phyloP scores from a whole-genome alignment of 2,888 invertebrate genomes.

The Acrobasis suavella region DNA sequence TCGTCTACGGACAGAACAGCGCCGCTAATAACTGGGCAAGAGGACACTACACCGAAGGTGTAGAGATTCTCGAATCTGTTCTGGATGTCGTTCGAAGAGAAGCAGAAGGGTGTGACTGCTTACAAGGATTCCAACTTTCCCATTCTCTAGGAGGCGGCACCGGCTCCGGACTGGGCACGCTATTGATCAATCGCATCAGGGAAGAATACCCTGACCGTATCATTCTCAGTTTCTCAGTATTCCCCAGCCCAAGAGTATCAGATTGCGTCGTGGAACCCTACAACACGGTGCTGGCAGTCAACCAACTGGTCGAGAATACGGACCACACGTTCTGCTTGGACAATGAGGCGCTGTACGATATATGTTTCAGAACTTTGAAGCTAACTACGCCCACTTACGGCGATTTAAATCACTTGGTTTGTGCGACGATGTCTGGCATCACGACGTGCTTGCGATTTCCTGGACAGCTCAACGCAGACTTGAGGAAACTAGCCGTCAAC shows the following conservation, averaged over 20 bases:
- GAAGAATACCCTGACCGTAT: constrained; percentile 95
- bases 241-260: constrained; percentile 92
- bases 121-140: constrained; percentile 92
- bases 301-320: constrained; percentile 91
- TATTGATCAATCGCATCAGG: constrained; percentile 91
- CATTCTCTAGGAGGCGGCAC: constrained; percentile 85
- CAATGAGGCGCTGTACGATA: constrained; percentile 88
- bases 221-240: constrained; percentile 90
- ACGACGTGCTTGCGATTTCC: constrained; percentile 89
- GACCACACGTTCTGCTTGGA: constrained; percentile 87
- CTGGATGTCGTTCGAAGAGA: constrained; percentile 91
- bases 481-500: constrained; percentile 72
- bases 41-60: constrained; percentile 97
- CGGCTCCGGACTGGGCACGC: constrained; percentile 80
- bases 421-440: constrained; percentile 92
- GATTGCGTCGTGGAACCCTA: constrained; percentile 85
- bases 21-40: constrained; percentile 79
- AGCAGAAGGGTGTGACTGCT: constrained; percentile 95
- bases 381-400: constrained; percentile 89
- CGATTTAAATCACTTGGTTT: constrained; percentile 91
- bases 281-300: constrained; percentile 92
- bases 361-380: constrained; percentile 90
- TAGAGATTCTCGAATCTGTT: constrained; percentile 90
- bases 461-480: constrained; percentile 73
- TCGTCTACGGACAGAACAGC: constrained; percentile 86